Evolutionary conservation across 2,797 vertebrate species (phyloP).

Genomic region (Vultur gryphus): DNA sequence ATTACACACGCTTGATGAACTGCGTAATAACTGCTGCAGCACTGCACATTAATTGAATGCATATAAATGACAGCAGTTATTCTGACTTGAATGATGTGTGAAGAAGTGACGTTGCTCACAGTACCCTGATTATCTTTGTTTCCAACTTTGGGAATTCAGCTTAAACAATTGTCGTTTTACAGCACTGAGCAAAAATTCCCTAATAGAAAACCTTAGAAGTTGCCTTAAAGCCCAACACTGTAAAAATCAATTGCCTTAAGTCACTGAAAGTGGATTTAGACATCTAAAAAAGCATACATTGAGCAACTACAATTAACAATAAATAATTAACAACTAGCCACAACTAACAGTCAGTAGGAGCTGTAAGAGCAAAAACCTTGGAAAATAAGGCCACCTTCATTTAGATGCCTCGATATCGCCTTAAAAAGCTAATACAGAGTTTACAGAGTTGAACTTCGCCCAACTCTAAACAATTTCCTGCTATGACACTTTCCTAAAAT

Average conservation of each 20-base stretch:
- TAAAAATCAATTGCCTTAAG: not conserved
- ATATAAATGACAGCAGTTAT: slow-evolving; percentile 76
- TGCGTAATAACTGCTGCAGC: slow-evolving; percentile 72
- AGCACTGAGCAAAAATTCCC: not conserved
- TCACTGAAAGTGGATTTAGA: not conserved
- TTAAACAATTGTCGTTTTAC: not conserved
- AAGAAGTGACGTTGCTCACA: slow-evolving; percentile 46
- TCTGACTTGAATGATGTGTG: slow-evolving; percentile 59
- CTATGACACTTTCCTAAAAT: not conserved
- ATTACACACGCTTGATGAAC: slow-evolving; percentile 79
- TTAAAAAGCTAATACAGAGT: not conserved
- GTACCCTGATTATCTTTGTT: slow-evolving; percentile 18
- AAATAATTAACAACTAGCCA: not conserved
- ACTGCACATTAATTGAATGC: slow-evolving; percentile 66
- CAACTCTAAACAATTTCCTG: not conserved
- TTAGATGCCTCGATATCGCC: not conserved
- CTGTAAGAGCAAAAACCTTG: not conserved
- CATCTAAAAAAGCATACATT: not conserved
- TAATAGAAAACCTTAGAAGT: not conserved
- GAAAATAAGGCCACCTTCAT: not conserved
- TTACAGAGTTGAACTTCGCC: not conserved
- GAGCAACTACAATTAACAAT: not conserved
- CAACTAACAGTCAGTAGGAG: not conserved
- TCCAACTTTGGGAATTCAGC: not conserved
- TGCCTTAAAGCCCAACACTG: not conserved